phyloP scores from a whole-genome alignment of 2,888 invertebrate genomes.

The Drosophila sordidapex region DNA sequence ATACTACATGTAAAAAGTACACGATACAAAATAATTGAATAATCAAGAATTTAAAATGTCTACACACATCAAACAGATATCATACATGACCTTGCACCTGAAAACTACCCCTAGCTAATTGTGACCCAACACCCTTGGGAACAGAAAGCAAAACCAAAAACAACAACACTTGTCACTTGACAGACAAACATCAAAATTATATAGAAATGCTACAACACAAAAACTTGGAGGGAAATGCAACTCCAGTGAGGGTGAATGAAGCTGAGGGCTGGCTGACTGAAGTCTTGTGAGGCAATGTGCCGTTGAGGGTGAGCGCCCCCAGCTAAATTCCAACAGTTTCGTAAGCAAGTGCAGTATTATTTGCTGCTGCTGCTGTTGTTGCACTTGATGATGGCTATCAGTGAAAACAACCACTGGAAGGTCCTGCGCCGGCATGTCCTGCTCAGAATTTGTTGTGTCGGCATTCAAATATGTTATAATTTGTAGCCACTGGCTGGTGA shows the following conservation, averaged over 20 bases:
- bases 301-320: conserved; percentile 43
- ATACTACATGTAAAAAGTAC: not conserved
- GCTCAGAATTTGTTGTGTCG: conserved; percentile 41
- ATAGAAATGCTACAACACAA: conserved; percentile 75
- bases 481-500: conserved; percentile 36
- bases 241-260: conserved; percentile 14
- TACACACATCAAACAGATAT: conserved; percentile 14
- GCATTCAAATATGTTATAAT: conserved; percentile 40
- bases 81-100: conserved; percentile 34
- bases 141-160: conserved; percentile 45
- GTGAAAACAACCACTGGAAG: conserved; percentile 44
- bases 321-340: conserved; percentile 49
- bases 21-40: not conserved
- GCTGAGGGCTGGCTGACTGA: conserved; percentile 28
- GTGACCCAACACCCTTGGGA: conserved; percentile 67
- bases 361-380: conserved; percentile 5
- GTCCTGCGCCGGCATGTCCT: conserved; percentile 54
- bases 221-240: conserved; percentile 28
- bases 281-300: not conserved
- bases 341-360: conserved; percentile 60
- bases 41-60: conserved; percentile 3
- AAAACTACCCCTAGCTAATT: conserved; percentile 31
- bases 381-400: conserved; percentile 50
- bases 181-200: conserved; percentile 80
- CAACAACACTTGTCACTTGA: conserved; percentile 64